phyloP scores from a whole-genome alignment of 2,113 vertebrate species.

The Lonchura striata region DNA sequence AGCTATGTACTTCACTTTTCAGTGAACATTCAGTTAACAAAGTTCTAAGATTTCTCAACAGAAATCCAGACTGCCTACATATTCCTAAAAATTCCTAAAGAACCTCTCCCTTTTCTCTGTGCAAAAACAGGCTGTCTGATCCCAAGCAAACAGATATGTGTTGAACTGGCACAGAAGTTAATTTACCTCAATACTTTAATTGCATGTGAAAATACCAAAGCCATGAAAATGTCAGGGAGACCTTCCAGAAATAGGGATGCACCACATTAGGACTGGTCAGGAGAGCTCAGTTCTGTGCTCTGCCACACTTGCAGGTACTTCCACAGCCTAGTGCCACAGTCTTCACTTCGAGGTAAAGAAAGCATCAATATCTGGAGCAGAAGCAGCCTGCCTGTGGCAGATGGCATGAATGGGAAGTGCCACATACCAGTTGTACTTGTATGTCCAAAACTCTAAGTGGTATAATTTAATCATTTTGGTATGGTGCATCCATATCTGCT shows the following conservation, averaged over 20 bases:
- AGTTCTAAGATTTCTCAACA: neutral
- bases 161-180: neutral
- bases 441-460: neutral
- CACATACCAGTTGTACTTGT: neutral
- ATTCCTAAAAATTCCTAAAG: neutral
- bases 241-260: neutral
- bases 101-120: neutral
- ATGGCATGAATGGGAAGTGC: neutral
- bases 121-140: neutral
- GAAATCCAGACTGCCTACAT: neutral
- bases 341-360: neutral
- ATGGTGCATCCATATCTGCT: neutral
- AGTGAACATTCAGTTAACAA: neutral
- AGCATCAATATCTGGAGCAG: neutral
- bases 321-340: neutral
- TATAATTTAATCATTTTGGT: neutral
- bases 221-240: neutral
- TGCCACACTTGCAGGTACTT: neutral
- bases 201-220: neutral
- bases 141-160: neutral
- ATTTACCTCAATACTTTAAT: neutral
- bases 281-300: neutral
- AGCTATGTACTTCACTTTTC: neutral
- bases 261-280: accelerated
- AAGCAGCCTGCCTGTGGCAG: neutral